These are phyloP conservation scores for Indicator indicator DNA, from an alignment of 2,113 vertebrate species.

Conservation along the genomic window DNA sequence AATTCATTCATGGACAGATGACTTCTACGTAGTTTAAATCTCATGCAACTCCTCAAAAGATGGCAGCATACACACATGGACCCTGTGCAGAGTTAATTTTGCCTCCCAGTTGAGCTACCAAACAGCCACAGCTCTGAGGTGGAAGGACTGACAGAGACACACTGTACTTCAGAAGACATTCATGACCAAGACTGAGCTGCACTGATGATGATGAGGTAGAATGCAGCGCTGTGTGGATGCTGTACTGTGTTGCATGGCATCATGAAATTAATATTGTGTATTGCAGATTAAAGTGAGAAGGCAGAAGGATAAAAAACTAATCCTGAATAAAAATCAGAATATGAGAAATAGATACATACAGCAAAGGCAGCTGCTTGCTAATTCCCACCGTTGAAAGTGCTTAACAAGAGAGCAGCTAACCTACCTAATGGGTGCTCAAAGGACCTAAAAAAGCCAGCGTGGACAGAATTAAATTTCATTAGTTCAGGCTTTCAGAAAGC, in stretches of 20 bases:
- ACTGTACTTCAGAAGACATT: background rate
- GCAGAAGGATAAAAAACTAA: background rate
- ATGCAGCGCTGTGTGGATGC: background rate
- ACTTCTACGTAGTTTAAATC: background rate
- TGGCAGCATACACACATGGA: fast-evolving
- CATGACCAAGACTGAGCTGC: no score
- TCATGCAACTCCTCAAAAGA: background rate
- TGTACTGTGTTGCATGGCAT: background rate
- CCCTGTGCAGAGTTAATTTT: background rate
- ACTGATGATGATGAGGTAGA: background rate
- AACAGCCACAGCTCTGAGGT: no score
- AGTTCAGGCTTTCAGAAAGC: background rate
- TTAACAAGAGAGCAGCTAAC: constrained; percentile 11
- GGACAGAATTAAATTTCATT: constrained; percentile 18
- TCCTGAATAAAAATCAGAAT: background rate
- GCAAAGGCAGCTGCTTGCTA: background rate
- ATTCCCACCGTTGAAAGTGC: background rate
- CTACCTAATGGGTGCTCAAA: background rate
- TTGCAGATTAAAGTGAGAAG: background rate
- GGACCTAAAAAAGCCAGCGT: background rate
- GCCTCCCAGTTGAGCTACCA: background rate
- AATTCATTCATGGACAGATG: background rate
- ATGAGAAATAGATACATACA: background rate
- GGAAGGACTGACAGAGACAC: background rate
- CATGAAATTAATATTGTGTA: background rate